Evolutionary conservation across 2,888 invertebrate species (phyloP), one percentile per base, ranked within the genome.

Genomic region (Xestia ashworthii): DNA sequence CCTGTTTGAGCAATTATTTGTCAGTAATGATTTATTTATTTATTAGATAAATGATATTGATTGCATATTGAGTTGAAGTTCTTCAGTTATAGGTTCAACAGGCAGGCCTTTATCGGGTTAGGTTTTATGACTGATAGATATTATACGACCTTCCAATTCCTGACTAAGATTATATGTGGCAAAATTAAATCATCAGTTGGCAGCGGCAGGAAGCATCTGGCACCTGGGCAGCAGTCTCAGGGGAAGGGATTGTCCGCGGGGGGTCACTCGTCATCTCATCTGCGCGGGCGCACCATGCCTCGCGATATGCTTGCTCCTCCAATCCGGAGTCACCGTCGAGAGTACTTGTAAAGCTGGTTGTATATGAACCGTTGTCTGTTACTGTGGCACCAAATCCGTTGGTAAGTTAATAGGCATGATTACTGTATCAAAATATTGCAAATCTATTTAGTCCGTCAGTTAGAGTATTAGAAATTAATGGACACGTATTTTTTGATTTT

Each of bases 251-350:
- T 0, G 94, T 95, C 0, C 92, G 95, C 0, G 94, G 93, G 0
- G 95, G 95, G 0, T 92, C 95, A 0, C 90, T 96, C 3, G 89
- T 97, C 12, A 84, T 98, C 72, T 96, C 97, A 22, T 97, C 97
- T 73, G 97, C 97, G 60, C 97, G 97, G 74, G 94, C 97, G 3
- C 97, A 97, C 83, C 98, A 98, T 89, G 97, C 97, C 1, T 97
- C 98, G 0, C 94, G 97, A 85, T 98, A 98, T 94, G 97, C 97
- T 55, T 98, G 98, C 92, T 97, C 97, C n/a, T 97, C 97, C 14
- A 97, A 97, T 80, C 97, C 98, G 85, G 97, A 97, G 70, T 96
- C 97, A 62, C 97, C 98, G 70, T 97, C 98, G 80, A 96, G 97
- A 76, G 96, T 98, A 60, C 97, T 98, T 82, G 97, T 98, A 65